Evolutionary conservation across 92 coral and sea anemone genomes (phyloP), one percentile per base, ranked within the genome.

Genomic region (Actinernus sp.): DNA sequence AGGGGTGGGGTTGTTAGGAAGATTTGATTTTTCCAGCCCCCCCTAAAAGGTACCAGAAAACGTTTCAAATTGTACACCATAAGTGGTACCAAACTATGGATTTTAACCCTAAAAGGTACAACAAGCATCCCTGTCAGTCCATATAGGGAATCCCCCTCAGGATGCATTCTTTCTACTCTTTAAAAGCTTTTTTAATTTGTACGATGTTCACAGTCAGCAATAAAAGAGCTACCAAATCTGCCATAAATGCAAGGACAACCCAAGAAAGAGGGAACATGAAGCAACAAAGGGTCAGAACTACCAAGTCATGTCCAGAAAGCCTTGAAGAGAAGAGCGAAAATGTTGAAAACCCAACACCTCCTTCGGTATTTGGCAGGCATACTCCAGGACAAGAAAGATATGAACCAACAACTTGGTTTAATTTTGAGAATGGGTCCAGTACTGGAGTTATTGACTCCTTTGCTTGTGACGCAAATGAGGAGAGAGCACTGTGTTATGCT

Each of bases 281-380:
- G 49, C 31, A 38, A 20, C 23, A 36, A 32, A 31, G 25, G 2
- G 30, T 22, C 19, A 53, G 36, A 23, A 23, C 36, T 24, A 53
- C 6, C 24, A 4, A 28, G 12, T 53, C 36, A 11, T 28, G 30
- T 25, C 59, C 31, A 53, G 36, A 17, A 49, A 49, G 26, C 55
- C n/a, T 5, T 31, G 4, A 3, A 18, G 14, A 13, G n/a, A 43
- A 18, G 2, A 13, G 19, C 3, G 20, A 43, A 43, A 11, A 58
- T 27, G 25, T 31, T 38, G 0, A 58, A 58, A 43, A 41, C 51
- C 2, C 26, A n/a, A n/a, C n/a, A n/a, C 30, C 81, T 23, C 68
- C 77, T 2, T 90, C 92, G 2, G 26, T 86, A 21, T 90, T 73
- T 72, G 97, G 92, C 33, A 85, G 79, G 37, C 73, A 68, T 25